Evolutionary conservation across 1,140 invertebrate genomes (phyloP).

Genomic region (Neoseiulus cucumeris): DNA sequence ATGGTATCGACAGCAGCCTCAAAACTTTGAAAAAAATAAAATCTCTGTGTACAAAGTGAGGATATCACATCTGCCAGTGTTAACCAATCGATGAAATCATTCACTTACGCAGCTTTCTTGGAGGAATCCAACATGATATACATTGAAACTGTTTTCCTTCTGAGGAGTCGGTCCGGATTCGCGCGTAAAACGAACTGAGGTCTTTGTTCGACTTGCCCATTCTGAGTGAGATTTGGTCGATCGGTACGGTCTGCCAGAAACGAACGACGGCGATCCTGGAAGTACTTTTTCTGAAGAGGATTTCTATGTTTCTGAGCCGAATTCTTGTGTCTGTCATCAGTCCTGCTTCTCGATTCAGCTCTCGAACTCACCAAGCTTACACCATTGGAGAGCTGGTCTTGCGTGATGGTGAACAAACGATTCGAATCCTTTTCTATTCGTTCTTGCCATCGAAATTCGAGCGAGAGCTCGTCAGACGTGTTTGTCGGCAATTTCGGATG

Average conservation of each 20-base stretch:
- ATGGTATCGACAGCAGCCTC: neutral
- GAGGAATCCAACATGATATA: too few relatives aligned
- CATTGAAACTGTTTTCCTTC: too few relatives aligned
- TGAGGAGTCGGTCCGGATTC: too few relatives aligned
- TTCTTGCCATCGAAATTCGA: conserved; percentile 7
- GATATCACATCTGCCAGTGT: neutral
- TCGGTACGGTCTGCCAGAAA: too few relatives aligned
- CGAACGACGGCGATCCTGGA: too few relatives aligned
- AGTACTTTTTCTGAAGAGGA: too few relatives aligned
- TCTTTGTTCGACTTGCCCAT: too few relatives aligned
- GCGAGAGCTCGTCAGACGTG: neutral
- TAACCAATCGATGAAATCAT: neutral
- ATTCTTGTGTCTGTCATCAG: too few relatives aligned
- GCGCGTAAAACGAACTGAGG: too few relatives aligned
- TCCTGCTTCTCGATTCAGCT: too few relatives aligned
- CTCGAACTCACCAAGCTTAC: neutral
- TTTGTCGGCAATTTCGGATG: neutral
- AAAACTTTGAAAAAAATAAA: neutral
- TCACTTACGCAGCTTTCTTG: neutral
- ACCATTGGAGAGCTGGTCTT: neutral
- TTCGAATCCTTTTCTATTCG: neutral
- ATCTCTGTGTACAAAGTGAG: neutral
- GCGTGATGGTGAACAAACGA: neutral
- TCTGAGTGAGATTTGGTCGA: too few relatives aligned
- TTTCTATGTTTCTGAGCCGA: too few relatives aligned